These are phyloP conservation scores for Nomada lathburiana DNA, from an alignment of 2,888 invertebrate species.

Conservation along the genomic window DNA sequence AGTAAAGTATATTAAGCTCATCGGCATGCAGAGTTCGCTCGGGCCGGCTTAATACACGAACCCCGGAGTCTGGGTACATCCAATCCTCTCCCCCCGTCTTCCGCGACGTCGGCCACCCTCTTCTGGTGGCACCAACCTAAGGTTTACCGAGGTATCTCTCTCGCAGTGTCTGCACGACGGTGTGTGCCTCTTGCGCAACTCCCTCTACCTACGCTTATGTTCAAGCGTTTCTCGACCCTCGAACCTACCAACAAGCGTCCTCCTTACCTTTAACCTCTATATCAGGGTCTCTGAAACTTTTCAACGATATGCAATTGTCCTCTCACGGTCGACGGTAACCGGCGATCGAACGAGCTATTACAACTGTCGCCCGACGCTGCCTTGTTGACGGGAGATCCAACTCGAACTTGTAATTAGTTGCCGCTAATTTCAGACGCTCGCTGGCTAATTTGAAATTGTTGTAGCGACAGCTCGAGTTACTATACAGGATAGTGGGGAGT, in stretches of 20 bases:
- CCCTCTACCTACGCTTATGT: slow-evolving; percentile 30
- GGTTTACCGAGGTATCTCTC: slow-evolving; percentile 65
- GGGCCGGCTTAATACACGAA: slow-evolving; percentile 78
- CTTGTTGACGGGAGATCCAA: background rate
- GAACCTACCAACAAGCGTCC: slow-evolving; percentile 28
- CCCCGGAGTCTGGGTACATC: slow-evolving; percentile 69
- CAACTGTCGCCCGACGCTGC: background rate
- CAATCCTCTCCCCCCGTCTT: slow-evolving; percentile 43
- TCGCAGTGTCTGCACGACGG: slow-evolving; percentile 58
- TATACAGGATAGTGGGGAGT: no score
- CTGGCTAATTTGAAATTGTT: background rate
- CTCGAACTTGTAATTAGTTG: background rate
- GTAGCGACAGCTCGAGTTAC: no score
- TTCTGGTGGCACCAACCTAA: slow-evolving; percentile 60
- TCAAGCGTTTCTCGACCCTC: slow-evolving; percentile 41
- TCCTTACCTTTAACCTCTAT: slow-evolving; percentile 28
- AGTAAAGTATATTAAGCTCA: slow-evolving; percentile 82
- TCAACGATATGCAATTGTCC: slow-evolving; percentile 1
- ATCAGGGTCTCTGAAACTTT: slow-evolving; percentile 10
- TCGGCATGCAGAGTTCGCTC: slow-evolving; percentile 80
- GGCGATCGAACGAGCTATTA: slow-evolving; percentile 8
- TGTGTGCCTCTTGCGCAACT: slow-evolving; percentile 62
- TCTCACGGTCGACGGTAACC: background rate
- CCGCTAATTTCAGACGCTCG: background rate
- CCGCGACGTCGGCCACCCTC: slow-evolving; percentile 45